These are phyloP conservation scores for Cricetomys ansorgei DNA, from an alignment of 2,113 vertebrate species.

Conservation along the genomic window DNA sequence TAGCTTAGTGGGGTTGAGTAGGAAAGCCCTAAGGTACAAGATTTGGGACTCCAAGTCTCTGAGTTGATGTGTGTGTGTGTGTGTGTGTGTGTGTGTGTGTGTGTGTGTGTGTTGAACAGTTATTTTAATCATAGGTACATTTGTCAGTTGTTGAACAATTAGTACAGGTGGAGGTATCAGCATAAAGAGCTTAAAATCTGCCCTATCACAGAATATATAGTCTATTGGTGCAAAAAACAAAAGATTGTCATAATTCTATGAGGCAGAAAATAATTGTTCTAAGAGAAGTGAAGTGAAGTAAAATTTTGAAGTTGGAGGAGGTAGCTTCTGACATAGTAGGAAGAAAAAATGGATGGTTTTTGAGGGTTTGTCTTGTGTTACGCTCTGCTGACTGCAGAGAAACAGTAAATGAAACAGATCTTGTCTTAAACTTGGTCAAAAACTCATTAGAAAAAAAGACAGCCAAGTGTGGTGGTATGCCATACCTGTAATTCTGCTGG, in stretches of 20 bases:
- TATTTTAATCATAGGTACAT: neutral
- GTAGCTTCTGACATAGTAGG: neutral
- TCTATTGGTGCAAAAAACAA: neutral
- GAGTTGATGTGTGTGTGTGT: too few species aligned
- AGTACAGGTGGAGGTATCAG: neutral
- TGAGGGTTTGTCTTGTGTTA: neutral
- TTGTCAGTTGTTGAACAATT: neutral
- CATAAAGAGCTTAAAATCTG: neutral
- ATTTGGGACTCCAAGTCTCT: neutral
- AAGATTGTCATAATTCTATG: neutral
- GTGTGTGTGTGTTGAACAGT: neutral
- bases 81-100: too few species aligned
- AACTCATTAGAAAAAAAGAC: neutral
- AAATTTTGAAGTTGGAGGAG: neutral
- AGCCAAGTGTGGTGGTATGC: too few species aligned
- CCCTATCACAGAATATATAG: neutral
- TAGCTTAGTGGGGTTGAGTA: neutral
- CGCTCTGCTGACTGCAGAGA: neutral
- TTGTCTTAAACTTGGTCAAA: slow-evolving; percentile 36
- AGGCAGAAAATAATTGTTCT: neutral
- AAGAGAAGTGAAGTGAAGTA: neutral
- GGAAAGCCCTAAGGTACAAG: neutral
- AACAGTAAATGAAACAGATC: neutral
- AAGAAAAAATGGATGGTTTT: neutral
- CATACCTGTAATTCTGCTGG: neutral